Evolutionary conservation across 1,140 invertebrate genomes (phyloP).

Genomic region (Pomacea maculata): DNA sequence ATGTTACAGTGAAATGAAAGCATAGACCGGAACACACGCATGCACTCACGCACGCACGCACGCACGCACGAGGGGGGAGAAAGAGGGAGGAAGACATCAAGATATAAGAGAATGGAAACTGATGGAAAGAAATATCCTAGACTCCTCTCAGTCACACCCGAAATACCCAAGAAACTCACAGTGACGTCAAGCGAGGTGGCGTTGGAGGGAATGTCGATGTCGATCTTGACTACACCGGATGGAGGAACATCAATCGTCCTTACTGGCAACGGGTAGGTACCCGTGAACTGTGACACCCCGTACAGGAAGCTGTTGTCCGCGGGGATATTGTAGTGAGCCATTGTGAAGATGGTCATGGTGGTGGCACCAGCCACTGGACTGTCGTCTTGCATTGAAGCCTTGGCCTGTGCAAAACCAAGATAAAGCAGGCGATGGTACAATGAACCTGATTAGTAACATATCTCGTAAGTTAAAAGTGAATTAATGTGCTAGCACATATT

Average conservation of each 20-base stretch:
- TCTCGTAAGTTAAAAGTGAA: no score
- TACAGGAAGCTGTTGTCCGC: constrained; percentile 16
- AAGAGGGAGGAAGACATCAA: no score
- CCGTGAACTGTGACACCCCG: constrained; percentile 1
- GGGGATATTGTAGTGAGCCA: constrained; percentile 6
- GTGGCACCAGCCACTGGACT: background rate
- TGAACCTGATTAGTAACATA: no score
- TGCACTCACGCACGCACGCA: no score
- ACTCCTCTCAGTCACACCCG: no score
- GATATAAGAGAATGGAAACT: no score
- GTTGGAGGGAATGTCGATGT: constrained; percentile 16
- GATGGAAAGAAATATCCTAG: no score
- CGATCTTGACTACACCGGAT: constrained; percentile 11
- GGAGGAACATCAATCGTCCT: constrained; percentile 1
- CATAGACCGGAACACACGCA: no score
- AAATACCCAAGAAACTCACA: background rate
- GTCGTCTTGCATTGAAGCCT: constrained; percentile 15
- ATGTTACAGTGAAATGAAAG: no score
- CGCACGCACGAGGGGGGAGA: no score
- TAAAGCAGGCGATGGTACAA: no score
- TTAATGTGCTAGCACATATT: no score
- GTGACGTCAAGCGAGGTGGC: constrained; percentile 12
- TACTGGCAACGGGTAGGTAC: constrained; percentile 10
- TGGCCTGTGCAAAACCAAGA: background rate
- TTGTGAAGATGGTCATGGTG: constrained; percentile 2